Evolutionary conservation across 2,888 invertebrate genomes (phyloP), one percentile per base, ranked within the genome.

Genomic region (Xylocampa areola): DNA sequence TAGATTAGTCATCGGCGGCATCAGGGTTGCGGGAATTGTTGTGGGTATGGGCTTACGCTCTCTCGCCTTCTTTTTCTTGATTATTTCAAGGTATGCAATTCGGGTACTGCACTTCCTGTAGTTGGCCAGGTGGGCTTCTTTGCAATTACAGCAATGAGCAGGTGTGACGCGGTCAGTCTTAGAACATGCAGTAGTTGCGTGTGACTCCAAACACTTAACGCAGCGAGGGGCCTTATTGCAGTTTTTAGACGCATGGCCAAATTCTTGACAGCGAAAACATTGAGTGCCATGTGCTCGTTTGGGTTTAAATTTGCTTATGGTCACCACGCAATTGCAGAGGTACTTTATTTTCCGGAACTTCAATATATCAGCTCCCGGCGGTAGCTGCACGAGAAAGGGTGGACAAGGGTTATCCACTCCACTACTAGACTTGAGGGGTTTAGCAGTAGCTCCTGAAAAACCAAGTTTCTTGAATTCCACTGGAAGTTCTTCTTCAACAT

Each of bases 401-500:
- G 32, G 32, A 14, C 32, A 32, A 13, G 32, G 32, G 32, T 32
- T 32, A 32, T 32, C 32, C 27, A 27, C 8, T 5, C 4, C 27
- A 27, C 10, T 27, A 8, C 14, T 32, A 32, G 32, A 13, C 32
- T 32, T 32, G 2, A 27, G 27, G 27, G 13, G 4, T 11, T 32
- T 32, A 13, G 13, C 14, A 13, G 14, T 32, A 32, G 13, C 10
- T 32, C 14, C 32, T 2, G 11, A 2, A 11, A 32, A 32, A 32
- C 32, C 32, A 32, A 11, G 32, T 13, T 11, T 32, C 2, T 32
- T n/a, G n/a, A n/a, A n/a, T n/a, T n/a, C 32, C 13, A 13, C 32
- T 32, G 32, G 27, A 27, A 27, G 27, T 27, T 27, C 27, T 10
- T 32, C 2, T 32, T 32, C 32, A 13, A 32, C 32, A 32, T n/a